Conservation (phyloP, 2,888 invertebrate genomes). For the Panorpa germanica region DNA sequence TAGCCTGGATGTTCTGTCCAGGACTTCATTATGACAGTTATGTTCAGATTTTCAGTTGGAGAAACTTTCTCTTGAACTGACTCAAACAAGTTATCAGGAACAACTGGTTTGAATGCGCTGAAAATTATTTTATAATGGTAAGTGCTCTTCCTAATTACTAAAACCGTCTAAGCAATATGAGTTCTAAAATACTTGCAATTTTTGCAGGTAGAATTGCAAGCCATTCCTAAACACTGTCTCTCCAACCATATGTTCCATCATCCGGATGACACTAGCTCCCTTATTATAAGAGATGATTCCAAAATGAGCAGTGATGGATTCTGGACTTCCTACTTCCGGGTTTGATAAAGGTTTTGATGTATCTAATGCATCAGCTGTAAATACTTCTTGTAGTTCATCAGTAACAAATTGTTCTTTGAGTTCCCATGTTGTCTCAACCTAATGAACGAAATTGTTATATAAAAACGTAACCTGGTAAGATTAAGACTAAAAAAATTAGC, state of each 20-base stretch:
- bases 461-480: neutral
- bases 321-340: conserved; percentile 31
- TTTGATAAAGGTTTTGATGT: conserved; percentile 38
- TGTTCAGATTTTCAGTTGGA: too few relatives aligned
- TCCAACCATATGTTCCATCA: conserved; percentile 45
- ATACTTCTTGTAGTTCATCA: conserved; percentile 44
- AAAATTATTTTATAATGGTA: too few relatives aligned
- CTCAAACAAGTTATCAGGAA: too few relatives aligned
- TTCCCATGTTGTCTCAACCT: conserved; percentile 44
- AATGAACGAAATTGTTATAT: conserved; percentile 11
- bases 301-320: conserved; percentile 39
- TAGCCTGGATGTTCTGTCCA: conserved; percentile 49
- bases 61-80: too few relatives aligned
- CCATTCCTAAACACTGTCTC: conserved; percentile 29
- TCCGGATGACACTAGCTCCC: conserved; percentile 42
- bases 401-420: conserved; percentile 48
- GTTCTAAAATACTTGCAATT: too few relatives aligned
- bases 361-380: conserved; percentile 35
- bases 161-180: too few relatives aligned
- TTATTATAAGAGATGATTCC: conserved; percentile 49
- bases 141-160: too few relatives aligned
- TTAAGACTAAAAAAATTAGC: conserved; percentile 18
- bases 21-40: too few relatives aligned
- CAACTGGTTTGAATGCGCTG: too few relatives aligned
- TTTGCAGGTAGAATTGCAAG: conserved; percentile 31